Evolutionary conservation across 2,888 invertebrate genomes (phyloP), one percentile per base, ranked within the genome.

Genomic region (Archips xylosteana): DNA sequence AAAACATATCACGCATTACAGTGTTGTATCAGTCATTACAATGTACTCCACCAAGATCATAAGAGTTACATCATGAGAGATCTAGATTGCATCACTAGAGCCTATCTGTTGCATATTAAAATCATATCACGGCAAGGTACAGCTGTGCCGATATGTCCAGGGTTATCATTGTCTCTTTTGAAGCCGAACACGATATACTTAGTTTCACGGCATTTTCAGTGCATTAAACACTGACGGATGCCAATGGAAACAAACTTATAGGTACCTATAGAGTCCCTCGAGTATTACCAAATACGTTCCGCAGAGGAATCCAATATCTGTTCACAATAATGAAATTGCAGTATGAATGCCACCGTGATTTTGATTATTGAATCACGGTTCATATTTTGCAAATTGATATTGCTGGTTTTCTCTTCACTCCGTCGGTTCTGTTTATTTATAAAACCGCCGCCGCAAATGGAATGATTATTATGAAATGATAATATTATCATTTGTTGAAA

Each of bases 271-370:
- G 65, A 54, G 83, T 86, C 89, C 89, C 87, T 76, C 76, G 88
- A 85, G 89, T 84, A 83, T 83, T 82, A 81, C 85, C 79, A 83
- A 88, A 87, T 87, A 86, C 86, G 86, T 83, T 87, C 83, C 86
- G 81, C 84, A 81, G 86, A 85, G 86, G 81, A 86, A 91, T 90
- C 84, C 89, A 90, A 91, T 91, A 90, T 89, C 89, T 81, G 86
- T 85, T 84, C 83, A 84, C 88, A 83, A 83, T 92, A 92, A 92
- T 92, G 88, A 90, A 91, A 92, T 91, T 92, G 89, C 89, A 92
- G 82, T 87, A 85, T 85, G 87, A 89, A 89, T 89, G 87, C 88
- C 87, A 87, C 88, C 85, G 87, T 91, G 91, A 90, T 92, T 91
- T 87, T 85, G 85, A 87, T 90, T 91, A 92, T 91, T 91, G 87